Evolutionary conservation across 2,113 vertebrate genomes (phyloP), one percentile per base, ranked within the genome.

Genomic region (Mus pahari): DNA sequence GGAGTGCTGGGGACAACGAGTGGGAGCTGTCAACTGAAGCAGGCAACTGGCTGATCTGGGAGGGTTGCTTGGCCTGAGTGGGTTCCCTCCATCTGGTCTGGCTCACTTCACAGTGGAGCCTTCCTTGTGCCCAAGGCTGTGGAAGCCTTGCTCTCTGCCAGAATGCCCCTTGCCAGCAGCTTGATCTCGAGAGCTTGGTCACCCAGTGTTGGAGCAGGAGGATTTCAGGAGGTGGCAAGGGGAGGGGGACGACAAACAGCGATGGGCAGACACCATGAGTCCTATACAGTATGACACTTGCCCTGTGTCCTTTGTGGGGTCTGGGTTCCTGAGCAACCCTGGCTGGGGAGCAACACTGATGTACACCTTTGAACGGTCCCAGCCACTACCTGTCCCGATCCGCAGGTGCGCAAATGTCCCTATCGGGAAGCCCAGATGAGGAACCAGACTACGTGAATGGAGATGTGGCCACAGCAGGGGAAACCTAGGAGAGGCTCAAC

Each of bases 361-460:
- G 2, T 19, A 11, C 33, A 53, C 1, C 0, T 10, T 45, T 0
- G 22, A 36, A 33, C 17, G 10, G 13, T 0, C 50, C 70, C 0
- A 0, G 75, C 8, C 16, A 48, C 91, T 17, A 36, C 8, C 24
- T 12, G 75, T 55, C 95, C 74, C 6, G n/a, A 42, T 88, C 84
- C 31, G 0, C 87, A 96, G 81, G 70, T 12, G 58, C 2, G 8
- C 45, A 73, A 33, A 71, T 2, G 31, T 33, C 1, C 24, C 78
- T 5, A 39, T 1, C 26, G 4, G 98, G 95, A 36, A 97, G 95
- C 90, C n/a, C 1, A 0, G 97, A 98, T 0, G 96, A 96, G 0
- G 98, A 99, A 60, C 98, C 98, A 0, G 98, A 98, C 71, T 99
- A 99, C 0, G 81, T 99, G 82, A 99, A 99, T 0, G 3, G 95